These are phyloP conservation scores for Hydrolagus affinis DNA, from an alignment of 2,113 vertebrate genomes.

Conservation along the genomic window DNA sequence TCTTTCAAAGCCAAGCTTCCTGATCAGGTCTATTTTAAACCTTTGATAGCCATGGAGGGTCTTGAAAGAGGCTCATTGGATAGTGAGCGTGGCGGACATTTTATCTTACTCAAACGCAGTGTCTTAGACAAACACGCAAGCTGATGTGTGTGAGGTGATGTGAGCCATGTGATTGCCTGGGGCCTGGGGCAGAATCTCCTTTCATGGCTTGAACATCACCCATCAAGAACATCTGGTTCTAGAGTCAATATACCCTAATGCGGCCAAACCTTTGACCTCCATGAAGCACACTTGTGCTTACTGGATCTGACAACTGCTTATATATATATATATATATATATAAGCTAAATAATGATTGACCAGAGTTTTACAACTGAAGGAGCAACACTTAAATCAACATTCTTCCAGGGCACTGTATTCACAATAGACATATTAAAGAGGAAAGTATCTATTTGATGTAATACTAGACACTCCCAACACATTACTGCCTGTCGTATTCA, in stretches of 20 bases:
- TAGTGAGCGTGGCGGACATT: conserved; percentile 2
- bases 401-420: too few relatives aligned
- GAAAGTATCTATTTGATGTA: too few relatives aligned
- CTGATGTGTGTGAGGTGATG: background rate
- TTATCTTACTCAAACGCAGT: background rate
- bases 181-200: conserved; percentile 37
- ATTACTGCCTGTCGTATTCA: too few relatives aligned
- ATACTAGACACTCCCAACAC: too few relatives aligned
- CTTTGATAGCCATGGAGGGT: conserved; percentile 14
- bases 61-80: conserved; percentile 15
- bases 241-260: conserved; percentile 35
- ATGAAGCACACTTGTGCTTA: background rate
- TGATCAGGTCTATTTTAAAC: background rate
- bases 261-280: conserved; percentile 1
- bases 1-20: background rate
- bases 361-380: background rate
- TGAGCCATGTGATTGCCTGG: conserved; percentile 36
- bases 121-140: conserved; percentile 21
- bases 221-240: conserved; percentile 53
- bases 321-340: too few relatives aligned
- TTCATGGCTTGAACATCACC: conserved; percentile 40
- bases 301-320: background rate
- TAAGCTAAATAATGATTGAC: background rate
- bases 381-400: background rate
- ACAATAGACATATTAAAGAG: too few relatives aligned